These are phyloP conservation scores for Meloidogyne exigua DNA, from an alignment of 1,140 invertebrate species.

Conservation along the genomic window DNA sequence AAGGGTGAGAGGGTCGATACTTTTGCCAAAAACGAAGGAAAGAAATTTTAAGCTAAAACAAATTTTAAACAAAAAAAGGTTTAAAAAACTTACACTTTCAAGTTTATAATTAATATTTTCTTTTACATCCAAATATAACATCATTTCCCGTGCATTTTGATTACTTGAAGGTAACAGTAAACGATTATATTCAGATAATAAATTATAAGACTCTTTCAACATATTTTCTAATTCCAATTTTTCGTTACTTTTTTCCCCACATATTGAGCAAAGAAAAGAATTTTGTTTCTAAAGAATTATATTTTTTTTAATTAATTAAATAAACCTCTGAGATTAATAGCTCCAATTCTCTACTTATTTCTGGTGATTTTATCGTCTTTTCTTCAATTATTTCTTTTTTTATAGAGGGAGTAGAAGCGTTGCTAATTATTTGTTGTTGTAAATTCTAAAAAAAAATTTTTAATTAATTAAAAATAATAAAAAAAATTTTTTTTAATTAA, in stretches of 20 bases:
- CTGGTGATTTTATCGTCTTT: no score
- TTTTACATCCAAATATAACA: constrained; percentile 21
- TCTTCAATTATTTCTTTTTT: no score
- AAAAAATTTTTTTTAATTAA: no score
- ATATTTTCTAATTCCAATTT: neutral
- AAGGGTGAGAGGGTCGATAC: constrained; percentile 21
- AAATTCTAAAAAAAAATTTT: no score
- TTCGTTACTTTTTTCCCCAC: neutral
- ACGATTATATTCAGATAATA: constrained; percentile 3
- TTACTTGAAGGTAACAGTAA: neutral
- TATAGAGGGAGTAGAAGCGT: no score
- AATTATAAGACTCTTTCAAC: neutral
- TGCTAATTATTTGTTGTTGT: no score
- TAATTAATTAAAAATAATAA: no score
- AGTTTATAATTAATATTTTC: constrained; percentile 32
- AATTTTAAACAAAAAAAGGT: constrained; percentile 11
- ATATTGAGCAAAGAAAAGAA: neutral
- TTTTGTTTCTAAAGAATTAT: no score
- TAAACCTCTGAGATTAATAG: no score
- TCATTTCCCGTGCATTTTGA: neutral
- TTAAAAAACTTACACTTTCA: constrained; percentile 26
- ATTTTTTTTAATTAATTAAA: no score
- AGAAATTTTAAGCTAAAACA: constrained; percentile 37
- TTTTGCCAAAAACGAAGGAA: constrained; percentile 35
- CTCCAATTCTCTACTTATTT: no score